A percentile compares a stretch with the other conserved stretches of the same genome.
These are phyloP conservation scores for Andricus quercusramuli DNA, from an alignment of 2,888 invertebrate genomes.

Conservation along the genomic window DNA sequence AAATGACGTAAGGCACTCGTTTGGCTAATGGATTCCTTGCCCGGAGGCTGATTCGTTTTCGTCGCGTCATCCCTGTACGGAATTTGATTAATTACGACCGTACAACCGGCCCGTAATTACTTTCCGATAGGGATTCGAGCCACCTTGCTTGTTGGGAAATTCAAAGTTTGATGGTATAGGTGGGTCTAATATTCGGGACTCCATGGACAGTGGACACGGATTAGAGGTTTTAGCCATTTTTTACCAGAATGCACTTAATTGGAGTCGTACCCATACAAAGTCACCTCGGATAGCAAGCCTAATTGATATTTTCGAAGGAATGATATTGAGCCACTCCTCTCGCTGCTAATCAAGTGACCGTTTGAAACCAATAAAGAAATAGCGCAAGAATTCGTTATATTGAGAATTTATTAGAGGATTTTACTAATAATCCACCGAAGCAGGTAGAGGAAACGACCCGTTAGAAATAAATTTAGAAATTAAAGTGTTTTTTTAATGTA, in stretches of 20 bases:
- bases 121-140: constrained; percentile 68
- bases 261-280: constrained; percentile 29
- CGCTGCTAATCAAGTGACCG: constrained; percentile 16
- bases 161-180: constrained; percentile 19
- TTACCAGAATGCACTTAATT: constrained; percentile 37
- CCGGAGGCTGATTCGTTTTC: constrained; percentile 69
- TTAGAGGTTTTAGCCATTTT: constrained; percentile 13
- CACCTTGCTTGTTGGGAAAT: constrained; percentile 44
- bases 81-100: constrained; percentile 73
- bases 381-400: constrained; percentile 5
- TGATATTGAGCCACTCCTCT: constrained; percentile 25
- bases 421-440: constrained; percentile 12
- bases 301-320: constrained; percentile 32
- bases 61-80: constrained; percentile 71
- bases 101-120: constrained; percentile 69
- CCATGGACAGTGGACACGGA: neutral
- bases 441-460: constrained; percentile 24
- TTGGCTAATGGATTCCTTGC: constrained; percentile 71
- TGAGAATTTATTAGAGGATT: constrained; percentile 18
- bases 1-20: constrained; percentile 66
- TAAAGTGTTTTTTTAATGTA: neutral
- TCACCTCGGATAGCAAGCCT: neutral
- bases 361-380: constrained; percentile 11
- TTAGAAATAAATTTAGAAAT: constrained; percentile 17
- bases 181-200: constrained; percentile 2